phyloP scores from a whole-genome alignment of 37 sponge, comb jelly and placozoan species.

The Eunapius fragilis region DNA sequence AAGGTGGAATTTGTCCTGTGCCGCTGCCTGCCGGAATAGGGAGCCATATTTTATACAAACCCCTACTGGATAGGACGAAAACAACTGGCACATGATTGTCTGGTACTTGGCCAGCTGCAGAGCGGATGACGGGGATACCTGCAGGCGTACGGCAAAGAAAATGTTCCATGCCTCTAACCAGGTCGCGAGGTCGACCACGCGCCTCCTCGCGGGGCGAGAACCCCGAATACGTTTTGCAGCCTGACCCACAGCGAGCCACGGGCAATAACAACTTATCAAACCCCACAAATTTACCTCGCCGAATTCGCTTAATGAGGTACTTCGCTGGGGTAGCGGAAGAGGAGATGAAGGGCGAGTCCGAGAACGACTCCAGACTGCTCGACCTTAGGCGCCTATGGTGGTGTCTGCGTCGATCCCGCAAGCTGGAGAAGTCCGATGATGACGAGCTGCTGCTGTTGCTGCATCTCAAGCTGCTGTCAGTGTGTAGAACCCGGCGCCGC shows the following conservation, averaged over 20 bases:
- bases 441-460: background rate
- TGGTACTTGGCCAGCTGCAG: slow-evolving; percentile 43
- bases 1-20: background rate
- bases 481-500: background rate
- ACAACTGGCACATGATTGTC: slow-evolving; percentile 14
- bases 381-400: background rate
- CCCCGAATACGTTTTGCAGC: background rate
- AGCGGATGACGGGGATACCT: slow-evolving; percentile 9
- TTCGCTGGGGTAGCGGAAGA: slow-evolving; percentile 21
- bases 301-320: background rate
- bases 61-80: background rate
- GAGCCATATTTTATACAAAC: slow-evolving; percentile 24
- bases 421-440: background rate
- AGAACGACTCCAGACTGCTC: background rate
- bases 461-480: background rate
- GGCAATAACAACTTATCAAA: slow-evolving; percentile 27
- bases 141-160: slow-evolving; percentile 2
- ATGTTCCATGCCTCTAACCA: slow-evolving; percentile 57
- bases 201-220: background rate
- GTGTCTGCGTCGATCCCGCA: background rate
- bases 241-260: background rate
- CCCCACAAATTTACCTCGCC: slow-evolving; percentile 25
- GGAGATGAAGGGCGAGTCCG: slow-evolving; percentile 7
- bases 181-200: slow-evolving; percentile 14
- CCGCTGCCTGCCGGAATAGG: slow-evolving; percentile 36